Evolutionary conservation across 2,888 invertebrate genomes (phyloP), one percentile per base, ranked within the genome.

Genomic region (Luffia ferchaultella): DNA sequence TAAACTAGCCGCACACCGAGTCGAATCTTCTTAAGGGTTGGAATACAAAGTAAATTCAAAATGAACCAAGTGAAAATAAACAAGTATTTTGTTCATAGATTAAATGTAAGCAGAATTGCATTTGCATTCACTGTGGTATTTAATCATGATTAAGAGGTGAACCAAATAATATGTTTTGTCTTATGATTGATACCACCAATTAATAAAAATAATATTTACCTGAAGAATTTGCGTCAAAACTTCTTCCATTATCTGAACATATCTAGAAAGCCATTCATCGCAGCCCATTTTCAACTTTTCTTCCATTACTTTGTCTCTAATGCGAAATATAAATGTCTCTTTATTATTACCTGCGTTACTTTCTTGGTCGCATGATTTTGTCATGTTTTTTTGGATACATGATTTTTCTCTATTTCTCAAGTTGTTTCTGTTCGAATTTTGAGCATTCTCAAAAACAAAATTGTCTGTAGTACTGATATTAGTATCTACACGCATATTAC

Each of bases 191-290:
- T n/a, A 63, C 55, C 20, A 18, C 20, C 15, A 19, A 1, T 1
- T 18, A 45, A 54, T 49, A 54, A 60, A 65, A 1, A 54, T 44
- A 1, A 68, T 60, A 18, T 70, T 63, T 52, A 62, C 64, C 16
- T 65, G 63, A 50, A 80, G 58, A 40, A 77, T 60, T 52, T 71
- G 68, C 30, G 66, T 64, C 20, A 82, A 55, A 7, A 64, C 71
- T 52, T 79, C 76, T 58, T 79, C 79, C 77, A 83, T 79, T 62
- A 77, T 74, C 60, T 79, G 76, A 16, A 68, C 59, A 54, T 75
- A 79, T 51, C 75, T 67, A 20, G 73, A 72, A 5, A 78, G 60
- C 76, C 76, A 82, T 57, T 79, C 78, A 41, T 80, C 77, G 41
- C 62, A 60, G 55, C 70, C 67, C 42, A 56, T 60, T 57, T 46